phyloP scores from a whole-genome alignment of 2,888 invertebrate species.

The Cerastis rubricosa region DNA sequence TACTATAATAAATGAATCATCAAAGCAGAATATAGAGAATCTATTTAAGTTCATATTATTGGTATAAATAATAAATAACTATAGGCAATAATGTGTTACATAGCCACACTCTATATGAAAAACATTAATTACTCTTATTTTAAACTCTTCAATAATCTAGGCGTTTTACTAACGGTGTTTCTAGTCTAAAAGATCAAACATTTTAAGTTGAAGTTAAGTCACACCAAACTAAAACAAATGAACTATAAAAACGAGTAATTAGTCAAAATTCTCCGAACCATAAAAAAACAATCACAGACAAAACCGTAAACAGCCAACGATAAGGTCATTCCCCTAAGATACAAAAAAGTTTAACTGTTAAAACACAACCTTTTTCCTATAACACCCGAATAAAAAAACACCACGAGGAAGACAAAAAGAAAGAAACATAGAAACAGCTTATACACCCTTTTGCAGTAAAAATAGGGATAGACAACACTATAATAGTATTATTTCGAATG shows the following conservation, averaged over 20 bases:
- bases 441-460: not conserved
- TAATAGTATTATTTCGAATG: conserved; percentile 11
- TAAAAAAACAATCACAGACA: conserved; percentile 27
- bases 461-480: not conserved
- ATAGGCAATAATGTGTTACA: not conserved
- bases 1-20: conserved; percentile 9
- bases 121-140: not conserved
- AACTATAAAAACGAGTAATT: conserved; percentile 27
- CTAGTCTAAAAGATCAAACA: not conserved
- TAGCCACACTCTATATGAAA: not conserved
- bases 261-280: conserved; percentile 32
- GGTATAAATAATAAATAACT: not conserved
- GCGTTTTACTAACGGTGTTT: not conserved
- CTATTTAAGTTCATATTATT: not conserved
- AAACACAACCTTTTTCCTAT: conserved; percentile 37
- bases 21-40: not conserved
- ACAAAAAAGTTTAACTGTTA: conserved; percentile 44
- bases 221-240: not conserved
- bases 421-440: conserved; percentile 5
- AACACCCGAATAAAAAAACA: conserved; percentile 38
- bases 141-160: not conserved
- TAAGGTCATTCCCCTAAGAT: conserved; percentile 42
- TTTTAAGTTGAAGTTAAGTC: not conserved
- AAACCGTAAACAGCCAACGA: conserved; percentile 38
- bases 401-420: conserved; percentile 29